Base-by-base conservation (phyloP, 2,888 invertebrate species). In the Apotomis capreana region DNA sequence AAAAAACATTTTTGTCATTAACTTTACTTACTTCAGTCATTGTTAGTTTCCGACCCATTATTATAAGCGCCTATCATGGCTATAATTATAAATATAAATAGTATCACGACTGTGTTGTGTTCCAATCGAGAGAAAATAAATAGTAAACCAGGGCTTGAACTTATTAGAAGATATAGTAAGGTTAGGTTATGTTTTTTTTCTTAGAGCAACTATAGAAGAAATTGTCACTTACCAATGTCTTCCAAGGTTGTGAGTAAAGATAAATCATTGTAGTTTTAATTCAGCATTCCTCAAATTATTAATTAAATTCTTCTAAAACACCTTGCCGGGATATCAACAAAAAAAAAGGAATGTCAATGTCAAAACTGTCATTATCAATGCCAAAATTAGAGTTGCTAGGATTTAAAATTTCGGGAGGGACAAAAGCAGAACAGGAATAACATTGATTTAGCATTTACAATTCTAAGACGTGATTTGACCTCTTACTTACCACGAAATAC, bases 181-280 rank as follows among this genome's bases (percentile, higher is more conserved):
- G 5, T 40, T 37, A 57, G 65, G 46, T 65, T 44, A 65, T 15
- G 63, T 26, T 65, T 54, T 12, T 54, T 3, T 12, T 44, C 15
- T 46, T 26, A 55, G 5, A 44, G n/a, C 0, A 46, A 49, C 9
- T 57, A 2, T 10, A 49, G 3, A 9, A 5, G 1, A 36, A 46
- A 51, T 10, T 8, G 9, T 46, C 6, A 55, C 70, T 40, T 67
- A 70, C 70, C 70, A 70, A 61, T 4, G 55, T 65, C 36, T 12
- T 55, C 60, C 60, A 61, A 26, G 54, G 55, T 49, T 65, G 60
- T 37, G 49, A 49, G 5, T 67, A 49, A 46, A 67, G n/a, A 55
- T 60, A 55, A 49, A 65, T 55, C 65, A 70, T 70, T 15, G 60
- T 70, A n/a, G 62, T 12, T 51, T 57, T 70, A 61, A 37, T 55